Evolutionary conservation across 2,797 vertebrate genomes (phyloP).

Genomic region (Pseudochaenichthys georgianus): DNA sequence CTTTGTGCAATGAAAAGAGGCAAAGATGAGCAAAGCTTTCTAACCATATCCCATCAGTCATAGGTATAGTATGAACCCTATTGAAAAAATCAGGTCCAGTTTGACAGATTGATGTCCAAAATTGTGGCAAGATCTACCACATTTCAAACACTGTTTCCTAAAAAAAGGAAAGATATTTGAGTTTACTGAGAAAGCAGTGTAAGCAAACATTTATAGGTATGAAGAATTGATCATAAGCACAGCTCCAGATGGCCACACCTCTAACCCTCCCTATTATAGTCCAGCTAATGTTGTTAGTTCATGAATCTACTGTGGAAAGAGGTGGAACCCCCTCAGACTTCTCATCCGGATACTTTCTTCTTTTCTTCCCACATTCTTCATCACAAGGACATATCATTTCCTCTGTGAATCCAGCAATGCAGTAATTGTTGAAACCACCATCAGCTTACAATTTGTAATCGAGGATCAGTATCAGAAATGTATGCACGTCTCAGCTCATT

Average conservation of each 20-base stretch:
- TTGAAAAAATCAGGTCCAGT: slow-evolving; percentile 86
- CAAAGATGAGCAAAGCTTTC: slow-evolving; percentile 84
- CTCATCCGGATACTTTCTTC: slow-evolving; percentile 67
- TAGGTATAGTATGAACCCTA: slow-evolving; percentile 90
- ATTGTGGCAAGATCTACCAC: slow-evolving; percentile 48
- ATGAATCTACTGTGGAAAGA: slow-evolving; percentile 58
- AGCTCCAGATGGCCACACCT: slow-evolving; percentile 84
- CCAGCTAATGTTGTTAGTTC: slow-evolving; percentile 42
- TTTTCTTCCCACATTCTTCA: slow-evolving; percentile 74
- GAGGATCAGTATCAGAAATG: slow-evolving; percentile 61
- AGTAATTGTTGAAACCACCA: slow-evolving; percentile 70
- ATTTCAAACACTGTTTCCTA: slow-evolving; percentile 41
- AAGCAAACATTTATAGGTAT: slow-evolving; percentile 74
- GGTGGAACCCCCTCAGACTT: slow-evolving; percentile 61
- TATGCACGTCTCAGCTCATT: slow-evolving; percentile 55
- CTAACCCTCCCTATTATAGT: slow-evolving; percentile 69
- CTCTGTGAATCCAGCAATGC: slow-evolving; percentile 74
- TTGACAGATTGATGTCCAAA: slow-evolving; percentile 69
- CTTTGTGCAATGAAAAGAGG: slow-evolving; percentile 89
- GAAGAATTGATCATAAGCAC: slow-evolving; percentile 74
- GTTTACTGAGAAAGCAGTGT: slow-evolving; percentile 89
- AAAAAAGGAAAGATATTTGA: slow-evolving; percentile 54
- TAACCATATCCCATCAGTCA: slow-evolving; percentile 78
- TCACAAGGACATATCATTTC: slow-evolving; percentile 59
- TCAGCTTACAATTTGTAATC: slow-evolving; percentile 66